A percentile compares a stretch with the other conserved stretches of the same genome.
phyloP scores from a whole-genome alignment of 2,113 vertebrate species.

The Ammodramus savannarum region DNA sequence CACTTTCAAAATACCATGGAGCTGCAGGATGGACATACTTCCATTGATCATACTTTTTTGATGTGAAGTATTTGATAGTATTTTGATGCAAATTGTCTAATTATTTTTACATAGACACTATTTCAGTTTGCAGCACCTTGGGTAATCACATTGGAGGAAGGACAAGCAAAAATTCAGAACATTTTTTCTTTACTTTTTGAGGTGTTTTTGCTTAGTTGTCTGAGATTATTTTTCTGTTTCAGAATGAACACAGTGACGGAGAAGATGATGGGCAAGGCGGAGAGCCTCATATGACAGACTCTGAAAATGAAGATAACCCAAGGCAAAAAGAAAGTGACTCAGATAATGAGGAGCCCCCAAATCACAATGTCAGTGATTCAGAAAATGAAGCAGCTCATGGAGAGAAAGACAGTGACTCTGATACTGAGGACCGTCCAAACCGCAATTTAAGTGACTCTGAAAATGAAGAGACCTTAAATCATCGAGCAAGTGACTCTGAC shows the following conservation, averaged over 20 bases:
- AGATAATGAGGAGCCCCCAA: conserved; percentile 68
- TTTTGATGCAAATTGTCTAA: not conserved
- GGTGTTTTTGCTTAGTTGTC: not conserved
- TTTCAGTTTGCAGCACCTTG: not conserved
- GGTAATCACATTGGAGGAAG: not conserved
- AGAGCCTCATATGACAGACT: conserved; percentile 54
- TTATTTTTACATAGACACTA: not conserved
- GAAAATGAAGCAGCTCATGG: conserved; percentile 75
- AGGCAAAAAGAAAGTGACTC: conserved; percentile 69
- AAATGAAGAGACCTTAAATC: conserved; percentile 68
- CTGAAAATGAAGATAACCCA: conserved; percentile 73
- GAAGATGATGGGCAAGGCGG: conserved; percentile 71
- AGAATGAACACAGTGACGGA: conserved; percentile 87
- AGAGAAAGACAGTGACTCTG: conserved; percentile 79
- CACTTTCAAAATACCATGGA: not conserved
- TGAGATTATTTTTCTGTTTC: conserved; percentile 32
- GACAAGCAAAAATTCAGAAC: not conserved
- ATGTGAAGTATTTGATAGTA: not conserved
- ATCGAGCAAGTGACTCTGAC: conserved; percentile 76
- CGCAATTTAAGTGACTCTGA: conserved; percentile 68
- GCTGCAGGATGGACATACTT: not conserved
- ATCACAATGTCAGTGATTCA: conserved; percentile 66
- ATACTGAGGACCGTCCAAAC: conserved; percentile 66
- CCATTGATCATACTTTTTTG: not conserved
- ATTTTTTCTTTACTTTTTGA: not conserved